Evolutionary conservation across 2,888 invertebrate genomes (phyloP).

Genomic region (Amphipyra berbera): DNA sequence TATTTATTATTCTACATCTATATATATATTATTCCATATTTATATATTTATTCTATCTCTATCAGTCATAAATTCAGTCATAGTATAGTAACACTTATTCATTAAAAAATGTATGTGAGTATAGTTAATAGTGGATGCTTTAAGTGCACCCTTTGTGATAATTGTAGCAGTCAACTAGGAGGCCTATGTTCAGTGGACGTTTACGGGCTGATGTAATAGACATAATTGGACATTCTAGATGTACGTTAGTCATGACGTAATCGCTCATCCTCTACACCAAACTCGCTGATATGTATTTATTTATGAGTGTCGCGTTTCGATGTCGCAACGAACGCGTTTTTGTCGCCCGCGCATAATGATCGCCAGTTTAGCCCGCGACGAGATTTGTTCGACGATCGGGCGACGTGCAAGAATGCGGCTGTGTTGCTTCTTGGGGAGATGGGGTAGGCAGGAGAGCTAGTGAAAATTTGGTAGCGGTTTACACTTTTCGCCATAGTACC

Average conservation of each 20-base stretch:
- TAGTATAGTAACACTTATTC: no score
- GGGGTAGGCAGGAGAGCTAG: slow-evolving; percentile 5
- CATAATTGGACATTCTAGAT: no score
- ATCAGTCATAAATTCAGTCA: no score
- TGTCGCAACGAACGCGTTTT: slow-evolving; percentile 84
- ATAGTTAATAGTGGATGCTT: no score
- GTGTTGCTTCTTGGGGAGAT: slow-evolving; percentile 16
- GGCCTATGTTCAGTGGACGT: no score
- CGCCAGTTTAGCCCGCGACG: slow-evolving; percentile 57
- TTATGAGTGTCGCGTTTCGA: slow-evolving; percentile 83
- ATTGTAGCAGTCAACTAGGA: no score
- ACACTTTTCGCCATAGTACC: not conserved
- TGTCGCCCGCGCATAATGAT: slow-evolving; percentile 75
- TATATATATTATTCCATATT: no score
- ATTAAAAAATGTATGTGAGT: no score
- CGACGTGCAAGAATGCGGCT: slow-evolving; percentile 63
- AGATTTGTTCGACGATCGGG: slow-evolving; percentile 71
- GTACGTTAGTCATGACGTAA: not conserved
- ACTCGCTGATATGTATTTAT: slow-evolving; percentile 80
- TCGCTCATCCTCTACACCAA: slow-evolving; percentile 54
- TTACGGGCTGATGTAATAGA: no score
- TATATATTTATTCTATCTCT: no score
- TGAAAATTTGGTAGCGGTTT: not conserved
- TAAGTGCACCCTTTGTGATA: no score
- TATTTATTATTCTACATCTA: no score